Conservation (phyloP, 2,797 vertebrate genomes). For the Scarus forsteni region DNA sequence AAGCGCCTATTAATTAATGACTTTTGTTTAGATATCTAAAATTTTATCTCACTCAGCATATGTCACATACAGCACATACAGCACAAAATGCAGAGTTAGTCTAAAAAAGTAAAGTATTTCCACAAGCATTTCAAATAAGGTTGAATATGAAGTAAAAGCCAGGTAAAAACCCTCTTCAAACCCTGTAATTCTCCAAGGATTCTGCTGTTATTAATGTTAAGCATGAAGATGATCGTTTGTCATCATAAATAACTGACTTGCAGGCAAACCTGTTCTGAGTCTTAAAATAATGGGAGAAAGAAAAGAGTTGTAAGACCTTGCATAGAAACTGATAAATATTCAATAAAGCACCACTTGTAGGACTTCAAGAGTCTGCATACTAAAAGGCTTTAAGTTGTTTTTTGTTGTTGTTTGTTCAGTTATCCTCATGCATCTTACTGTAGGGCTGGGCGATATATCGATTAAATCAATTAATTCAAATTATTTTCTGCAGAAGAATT, state of each 20-base stretch:
- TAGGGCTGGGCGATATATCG: too few relatives aligned
- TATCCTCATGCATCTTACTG: too few relatives aligned
- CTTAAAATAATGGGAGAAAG: conserved; percentile 1
- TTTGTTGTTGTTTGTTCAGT: too few relatives aligned
- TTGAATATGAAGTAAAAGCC: not conserved
- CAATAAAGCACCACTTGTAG: not conserved
- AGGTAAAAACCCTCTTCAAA: not conserved
- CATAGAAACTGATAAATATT: not conserved
- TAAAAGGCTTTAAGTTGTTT: not conserved
- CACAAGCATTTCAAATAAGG: too few relatives aligned
- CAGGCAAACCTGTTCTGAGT: conserved; percentile 11
- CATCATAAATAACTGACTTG: conserved; percentile 24
- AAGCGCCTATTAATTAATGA: not conserved
- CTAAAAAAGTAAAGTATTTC: not conserved
- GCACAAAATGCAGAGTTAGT: not conserved
- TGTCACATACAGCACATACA: not conserved
- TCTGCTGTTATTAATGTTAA: conserved; percentile 19
- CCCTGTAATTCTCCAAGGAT: conserved; percentile 8
- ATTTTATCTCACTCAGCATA: not conserved
- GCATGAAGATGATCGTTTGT: conserved; percentile 12
- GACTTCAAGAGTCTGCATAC: not conserved
- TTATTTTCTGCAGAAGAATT: too few relatives aligned
- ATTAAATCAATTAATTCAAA: too few relatives aligned
- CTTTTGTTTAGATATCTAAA: not conserved
- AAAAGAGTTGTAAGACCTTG: not conserved